These are phyloP conservation scores for Pipra filicauda DNA, from an alignment of 2,113 vertebrate species.

Conservation along the genomic window DNA sequence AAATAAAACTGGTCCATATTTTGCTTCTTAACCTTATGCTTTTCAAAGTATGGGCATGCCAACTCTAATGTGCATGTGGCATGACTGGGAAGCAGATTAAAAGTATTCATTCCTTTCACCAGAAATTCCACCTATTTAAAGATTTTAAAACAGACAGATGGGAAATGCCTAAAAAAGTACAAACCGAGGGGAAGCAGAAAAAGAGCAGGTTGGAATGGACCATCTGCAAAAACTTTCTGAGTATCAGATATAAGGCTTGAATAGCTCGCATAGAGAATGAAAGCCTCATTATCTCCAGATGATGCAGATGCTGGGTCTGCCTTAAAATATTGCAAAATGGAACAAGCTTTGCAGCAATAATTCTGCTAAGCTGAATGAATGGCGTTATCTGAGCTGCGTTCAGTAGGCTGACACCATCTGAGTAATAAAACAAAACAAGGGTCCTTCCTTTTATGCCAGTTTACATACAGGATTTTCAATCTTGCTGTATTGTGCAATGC, in stretches of 20 bases:
- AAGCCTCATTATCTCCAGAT: conserved; percentile 63
- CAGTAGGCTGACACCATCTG: neutral
- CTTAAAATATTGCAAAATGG: neutral
- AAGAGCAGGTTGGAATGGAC: conserved; percentile 40
- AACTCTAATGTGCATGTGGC: conserved; percentile 18
- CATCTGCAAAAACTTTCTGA: conserved; percentile 49
- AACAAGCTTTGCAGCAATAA: neutral
- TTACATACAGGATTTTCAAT: neutral
- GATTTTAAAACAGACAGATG: conserved; percentile 19
- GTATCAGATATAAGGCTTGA: conserved; percentile 16
- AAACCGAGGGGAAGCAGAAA: conserved; percentile 10
- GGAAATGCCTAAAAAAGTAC: conserved; percentile 37
- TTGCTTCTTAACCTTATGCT: conserved; percentile 8
- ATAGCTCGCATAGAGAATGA: conserved; percentile 16
- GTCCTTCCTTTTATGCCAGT: neutral
- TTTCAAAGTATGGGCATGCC: conserved; percentile 16
- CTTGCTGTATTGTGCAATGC: neutral
- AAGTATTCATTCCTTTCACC: conserved; percentile 25
- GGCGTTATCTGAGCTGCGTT: neutral
- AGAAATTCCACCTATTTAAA: conserved; percentile 56
- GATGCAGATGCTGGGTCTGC: conserved; percentile 31
- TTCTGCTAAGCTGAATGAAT: neutral
- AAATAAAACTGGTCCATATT: conserved; percentile 14
- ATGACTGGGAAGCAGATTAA: conserved; percentile 14
- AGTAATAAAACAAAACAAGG: neutral